A percentile compares a stretch with the other conserved stretches of the same genome.
These are phyloP conservation scores for Oxytorus armatus DNA, from an alignment of 2,888 invertebrate species.

Conservation along the genomic window DNA sequence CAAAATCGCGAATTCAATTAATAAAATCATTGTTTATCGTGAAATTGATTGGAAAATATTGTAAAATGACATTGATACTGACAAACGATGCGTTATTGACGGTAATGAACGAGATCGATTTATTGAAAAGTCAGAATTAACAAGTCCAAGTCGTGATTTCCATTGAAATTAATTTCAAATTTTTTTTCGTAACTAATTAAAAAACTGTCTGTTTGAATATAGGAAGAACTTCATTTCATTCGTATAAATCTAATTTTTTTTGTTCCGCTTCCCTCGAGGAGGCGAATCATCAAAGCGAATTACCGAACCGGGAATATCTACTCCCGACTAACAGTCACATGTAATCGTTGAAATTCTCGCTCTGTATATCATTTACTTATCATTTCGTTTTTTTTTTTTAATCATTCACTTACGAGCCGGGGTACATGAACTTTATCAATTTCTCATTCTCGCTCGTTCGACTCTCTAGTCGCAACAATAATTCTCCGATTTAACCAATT, in stretches of 20 bases:
- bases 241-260: background rate
- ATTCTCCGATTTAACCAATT: constrained; percentile 9
- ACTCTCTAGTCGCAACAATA: background rate
- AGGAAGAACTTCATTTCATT: background rate
- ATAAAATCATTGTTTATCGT: too few species aligned
- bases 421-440: constrained; percentile 74
- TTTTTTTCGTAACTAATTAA: too few species aligned
- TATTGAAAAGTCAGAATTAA: too few species aligned
- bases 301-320: background rate
- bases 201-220: background rate
- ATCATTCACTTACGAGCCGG: constrained; percentile 57
- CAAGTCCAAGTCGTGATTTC: too few species aligned
- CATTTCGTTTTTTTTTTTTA: constrained; percentile 29
- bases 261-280: background rate
- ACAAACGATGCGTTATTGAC: too few species aligned
- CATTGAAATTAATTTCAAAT: too few species aligned
- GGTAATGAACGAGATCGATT: too few species aligned
- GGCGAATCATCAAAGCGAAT: constrained; percentile 1
- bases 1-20: too few species aligned
- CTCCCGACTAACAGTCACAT: background rate
- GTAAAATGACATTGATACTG: too few species aligned
- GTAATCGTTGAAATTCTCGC: constrained; percentile 18
- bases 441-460: constrained; percentile 32
- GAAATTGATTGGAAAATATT: too few species aligned
- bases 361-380: constrained; percentile 40